phyloP scores from a whole-genome alignment of 2,888 invertebrate species.

The Siphlonurus alternatus region DNA sequence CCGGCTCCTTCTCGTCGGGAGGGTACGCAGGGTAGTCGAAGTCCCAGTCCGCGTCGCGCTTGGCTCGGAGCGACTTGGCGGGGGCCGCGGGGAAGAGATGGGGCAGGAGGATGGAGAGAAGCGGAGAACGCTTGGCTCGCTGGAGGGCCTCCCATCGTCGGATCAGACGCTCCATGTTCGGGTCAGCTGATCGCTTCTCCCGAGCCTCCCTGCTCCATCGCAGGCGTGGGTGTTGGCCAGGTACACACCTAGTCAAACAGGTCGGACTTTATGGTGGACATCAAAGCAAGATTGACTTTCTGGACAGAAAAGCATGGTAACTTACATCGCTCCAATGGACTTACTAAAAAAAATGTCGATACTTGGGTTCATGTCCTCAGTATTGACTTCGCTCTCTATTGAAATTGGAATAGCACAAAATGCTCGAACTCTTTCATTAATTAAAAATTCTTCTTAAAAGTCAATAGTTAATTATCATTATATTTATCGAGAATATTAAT shows the following conservation, averaged over 20 bases:
- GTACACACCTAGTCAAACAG: constrained; percentile 40
- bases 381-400: too few relatives aligned
- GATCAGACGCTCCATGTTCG: neutral
- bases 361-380: too few relatives aligned
- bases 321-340: too few relatives aligned
- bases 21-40: neutral
- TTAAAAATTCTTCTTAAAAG: too few relatives aligned
- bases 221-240: constrained; percentile 73
- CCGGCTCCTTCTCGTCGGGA: constrained; percentile 18
- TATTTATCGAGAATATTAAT: too few relatives aligned
- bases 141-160: neutral
- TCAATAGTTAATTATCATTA: too few relatives aligned
- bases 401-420: too few relatives aligned
- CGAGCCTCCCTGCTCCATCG: constrained; percentile 55
- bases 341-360: too few relatives aligned
- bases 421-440: too few relatives aligned
- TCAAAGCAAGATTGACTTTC: neutral
- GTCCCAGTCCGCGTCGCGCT: neutral
- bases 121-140: neutral
- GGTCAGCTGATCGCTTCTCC: constrained; percentile 17
- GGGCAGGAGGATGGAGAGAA: neutral
- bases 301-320: too few relatives aligned
- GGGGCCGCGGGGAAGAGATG: neutral
- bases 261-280: too few relatives aligned
- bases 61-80: too few relatives aligned